Evolutionary conservation across 2,113 vertebrate species (phyloP), one percentile per base, ranked within the genome.

Genomic region (Semicossyphus pulcher): DNA sequence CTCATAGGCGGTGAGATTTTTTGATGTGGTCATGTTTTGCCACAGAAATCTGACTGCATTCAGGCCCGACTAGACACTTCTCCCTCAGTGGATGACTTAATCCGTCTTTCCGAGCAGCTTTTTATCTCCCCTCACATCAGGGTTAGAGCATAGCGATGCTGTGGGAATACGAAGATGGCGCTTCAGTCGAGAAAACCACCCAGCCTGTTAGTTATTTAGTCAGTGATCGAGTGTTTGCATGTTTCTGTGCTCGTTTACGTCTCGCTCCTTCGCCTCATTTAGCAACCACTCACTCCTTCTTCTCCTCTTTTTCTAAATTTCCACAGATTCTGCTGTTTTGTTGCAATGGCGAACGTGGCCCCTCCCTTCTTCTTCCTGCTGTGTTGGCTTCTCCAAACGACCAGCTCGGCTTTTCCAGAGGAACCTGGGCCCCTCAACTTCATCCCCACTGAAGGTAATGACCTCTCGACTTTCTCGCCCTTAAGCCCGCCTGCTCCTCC

Each of bases 401-500:
- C 84, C 34, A 64, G 77, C 86, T 75, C 88, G 0, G 80, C 87
- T 1, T 95, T 95, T 87, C 94, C 93, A 0, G 94, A 94, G 76
- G 93, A 95, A 44, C 87, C 86, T 1, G 93, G 91, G 73, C 92
- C 94, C 21, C 80, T 95, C 61, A 94, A 92, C 89, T 89, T 91
- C 76, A 93, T 93, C 84, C 93, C 92, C 41, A 81, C 92, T 4
- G 93, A 94, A 90, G 94, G 94, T 95, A 92, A 34, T n/a, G 56
- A 48, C 76, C 61, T 42, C 56, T 20, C 73, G 21, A 25, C 61
- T 81, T 63, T 81, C 48, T 59, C 14, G 10, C 42, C 66, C 53
- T 48, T 34, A 15, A 48, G 20, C 44, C n/a, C 37, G 18, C 63
- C 44, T 39, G 10, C 71, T 80, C 28, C 28, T 41, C 11, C 44